Base-by-base conservation (phyloP, 1,140 invertebrate species). In the Microplitis mediator region DNA sequence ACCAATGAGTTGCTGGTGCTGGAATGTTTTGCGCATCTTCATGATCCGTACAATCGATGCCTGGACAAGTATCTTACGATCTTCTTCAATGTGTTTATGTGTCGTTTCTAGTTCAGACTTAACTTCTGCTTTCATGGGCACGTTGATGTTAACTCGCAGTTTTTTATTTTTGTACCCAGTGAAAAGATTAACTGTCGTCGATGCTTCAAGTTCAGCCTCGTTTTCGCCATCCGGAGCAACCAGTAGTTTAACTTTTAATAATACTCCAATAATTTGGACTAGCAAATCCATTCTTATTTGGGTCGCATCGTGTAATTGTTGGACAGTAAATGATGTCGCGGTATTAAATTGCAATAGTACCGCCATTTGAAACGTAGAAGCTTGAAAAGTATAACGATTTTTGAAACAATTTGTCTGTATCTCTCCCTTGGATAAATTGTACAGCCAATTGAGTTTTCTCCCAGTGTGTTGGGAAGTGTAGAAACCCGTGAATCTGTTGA, bases 11-110 rank as follows among this genome's bases (percentile, higher is more conserved):
- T 98, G 95, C 82, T 98, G 96, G 86, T 99, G 98, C 81, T 98
- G 98, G 58, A 98, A 88, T 9, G 93, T 91, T 87, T 99, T 99
- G 23, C 98, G 90, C 91, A 98, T 99, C 89, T 99, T 99, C 98
- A 99, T 99, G 78, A 99, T 99, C 78, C 98, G 91, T 11, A 99
- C 97, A 85, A 99, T 99, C 50, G 97, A 97, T 35, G 98, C 98
- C 90, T 99, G 97, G 87, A 97, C 99, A 61, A 99, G 90, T 77
- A 98, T 90, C 87, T 99, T 99, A 67, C 98, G 89, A 88, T 99
- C 98, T 87, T 99, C 98, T 87, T 99, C 98, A 81, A 99, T 98
- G 88, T 98, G 95, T 86, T 98, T 98, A 85, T 99, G 97, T 45
- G 98, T 98, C 54, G 95, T 93, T 86, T 99, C 97, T 85, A 98